Percentiles rank a stretch among this genome's conserved stretches.
These are phyloP conservation scores for Trialeurodes vaporariorum DNA, from an alignment of 1,140 invertebrate genomes.

Conservation along the genomic window DNA sequence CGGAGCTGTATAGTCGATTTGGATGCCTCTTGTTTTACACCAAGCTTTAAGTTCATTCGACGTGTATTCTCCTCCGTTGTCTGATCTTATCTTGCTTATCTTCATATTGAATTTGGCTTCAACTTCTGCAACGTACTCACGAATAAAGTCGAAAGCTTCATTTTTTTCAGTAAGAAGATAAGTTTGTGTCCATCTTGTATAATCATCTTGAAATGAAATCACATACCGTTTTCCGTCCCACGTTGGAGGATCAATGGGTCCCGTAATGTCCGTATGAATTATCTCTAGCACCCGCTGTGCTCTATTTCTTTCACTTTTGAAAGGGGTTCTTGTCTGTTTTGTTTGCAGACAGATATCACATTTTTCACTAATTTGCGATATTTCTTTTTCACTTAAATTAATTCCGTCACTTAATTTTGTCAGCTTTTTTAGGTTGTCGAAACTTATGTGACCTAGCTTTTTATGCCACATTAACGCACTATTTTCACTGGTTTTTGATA, in stretches of 20 bases:
- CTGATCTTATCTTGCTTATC: conserved; percentile 16
- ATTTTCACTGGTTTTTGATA: not conserved
- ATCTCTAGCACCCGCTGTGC: conserved; percentile 24
- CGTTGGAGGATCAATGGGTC: conserved; percentile 27
- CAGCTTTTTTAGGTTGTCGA: not conserved
- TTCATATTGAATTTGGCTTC: conserved; percentile 28
- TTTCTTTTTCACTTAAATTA: not conserved
- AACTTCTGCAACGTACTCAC: conserved; percentile 27
- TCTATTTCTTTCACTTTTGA: conserved; percentile 17
- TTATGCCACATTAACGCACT: not conserved
- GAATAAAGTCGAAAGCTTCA: conserved; percentile 30
- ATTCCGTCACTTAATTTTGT: not conserved
- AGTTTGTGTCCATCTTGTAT: conserved; percentile 28
- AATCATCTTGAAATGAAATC: conserved; percentile 32
- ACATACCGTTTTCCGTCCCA: conserved; percentile 29
- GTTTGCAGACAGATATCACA: conserved; percentile 5
- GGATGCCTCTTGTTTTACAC: conserved; percentile 26
- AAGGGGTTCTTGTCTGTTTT: conserved; percentile 20
- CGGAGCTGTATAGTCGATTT: conserved; percentile 23
- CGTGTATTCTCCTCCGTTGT: conserved; percentile 22
- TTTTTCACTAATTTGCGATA: not conserved
- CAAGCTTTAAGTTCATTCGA: conserved; percentile 9
- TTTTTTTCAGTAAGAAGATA: conserved; percentile 33
- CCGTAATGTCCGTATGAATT: conserved; percentile 29
- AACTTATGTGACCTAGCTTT: not conserved